Percentiles rank a stretch among this genome's conserved stretches.
These are phyloP conservation scores for Cydia amplana DNA, from an alignment of 1,140 invertebrate genomes.

Conservation along the genomic window DNA sequence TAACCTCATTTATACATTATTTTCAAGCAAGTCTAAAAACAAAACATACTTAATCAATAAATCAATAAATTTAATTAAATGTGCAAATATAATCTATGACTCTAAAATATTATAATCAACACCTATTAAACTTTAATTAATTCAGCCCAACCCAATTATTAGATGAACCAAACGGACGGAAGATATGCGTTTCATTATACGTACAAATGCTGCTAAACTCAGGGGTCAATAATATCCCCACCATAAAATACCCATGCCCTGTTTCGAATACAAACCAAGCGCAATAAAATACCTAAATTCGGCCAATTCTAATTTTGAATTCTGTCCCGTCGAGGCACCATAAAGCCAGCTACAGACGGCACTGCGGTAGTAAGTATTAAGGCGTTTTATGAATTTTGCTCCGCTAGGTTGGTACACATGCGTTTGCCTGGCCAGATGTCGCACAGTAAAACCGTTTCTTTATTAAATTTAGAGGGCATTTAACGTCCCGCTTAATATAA, in stretches of 20 bases:
- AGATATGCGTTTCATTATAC: slow-evolving; percentile 10
- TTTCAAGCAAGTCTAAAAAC: neutral
- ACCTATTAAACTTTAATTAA: neutral
- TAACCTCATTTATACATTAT: neutral
- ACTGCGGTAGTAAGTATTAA: slow-evolving; percentile 36
- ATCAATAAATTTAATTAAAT: neutral
- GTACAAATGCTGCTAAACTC: neutral
- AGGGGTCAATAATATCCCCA: slow-evolving; percentile 19
- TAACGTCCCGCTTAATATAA: slow-evolving; percentile 33
- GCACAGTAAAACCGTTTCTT: slow-evolving; percentile 32
- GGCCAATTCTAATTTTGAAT: slow-evolving; percentile 31
- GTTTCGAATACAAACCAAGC: slow-evolving; percentile 26
- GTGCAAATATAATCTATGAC: neutral
- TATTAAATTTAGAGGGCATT: slow-evolving; percentile 41
- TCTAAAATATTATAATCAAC: neutral
- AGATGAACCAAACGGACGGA: neutral
- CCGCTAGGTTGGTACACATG: slow-evolving; percentile 33
- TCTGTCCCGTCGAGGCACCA: slow-evolving; percentile 16
- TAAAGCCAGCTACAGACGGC: slow-evolving; percentile 35
- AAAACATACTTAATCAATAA: neutral
- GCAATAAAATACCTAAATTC: slow-evolving; percentile 29
- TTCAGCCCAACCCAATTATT: neutral
- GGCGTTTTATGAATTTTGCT: slow-evolving; percentile 40
- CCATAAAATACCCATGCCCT: slow-evolving; percentile 21
- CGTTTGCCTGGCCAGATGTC: slow-evolving; percentile 37